These are phyloP conservation scores for Rattus rattus DNA, from an alignment of 2,113 vertebrate species.

Conservation along the genomic window DNA sequence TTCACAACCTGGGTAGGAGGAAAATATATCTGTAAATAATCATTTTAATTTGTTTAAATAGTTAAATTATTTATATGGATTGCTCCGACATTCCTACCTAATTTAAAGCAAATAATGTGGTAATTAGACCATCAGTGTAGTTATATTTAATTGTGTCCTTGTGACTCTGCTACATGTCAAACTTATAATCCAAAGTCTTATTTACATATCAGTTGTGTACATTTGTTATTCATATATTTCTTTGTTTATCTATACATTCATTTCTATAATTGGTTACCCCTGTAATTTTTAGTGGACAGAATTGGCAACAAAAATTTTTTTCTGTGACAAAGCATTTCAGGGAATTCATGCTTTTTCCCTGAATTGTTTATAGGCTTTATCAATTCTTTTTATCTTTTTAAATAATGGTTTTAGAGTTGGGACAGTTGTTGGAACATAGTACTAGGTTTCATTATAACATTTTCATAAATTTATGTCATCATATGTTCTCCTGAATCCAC, in stretches of 20 bases:
- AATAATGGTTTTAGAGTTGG: too few relatives aligned
- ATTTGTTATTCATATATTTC: neutral
- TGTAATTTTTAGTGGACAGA: neutral
- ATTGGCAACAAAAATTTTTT: neutral
- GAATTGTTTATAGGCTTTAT: neutral
- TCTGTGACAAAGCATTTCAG: neutral
- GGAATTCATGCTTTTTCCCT: neutral
- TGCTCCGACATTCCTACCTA: neutral
- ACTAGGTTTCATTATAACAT: too few relatives aligned
- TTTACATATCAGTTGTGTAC: too few relatives aligned
- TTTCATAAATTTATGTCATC: too few relatives aligned
- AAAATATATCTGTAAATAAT: neutral
- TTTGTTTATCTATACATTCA: neutral
- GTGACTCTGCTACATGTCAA: accelerated
- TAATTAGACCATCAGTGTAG: neutral
- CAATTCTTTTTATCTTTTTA: neutral
- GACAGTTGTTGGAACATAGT: too few relatives aligned
- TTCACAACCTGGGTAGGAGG: neutral
- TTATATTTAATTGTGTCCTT: neutral
- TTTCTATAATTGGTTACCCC: neutral
- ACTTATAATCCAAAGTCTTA: neutral
- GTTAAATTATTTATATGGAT: neutral
- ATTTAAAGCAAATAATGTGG: neutral
- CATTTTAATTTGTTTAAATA: neutral
- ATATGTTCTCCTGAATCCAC: neutral